Evolutionary conservation across 2,888 invertebrate species (phyloP).

Genomic region (Lumbricus terrestris): DNA sequence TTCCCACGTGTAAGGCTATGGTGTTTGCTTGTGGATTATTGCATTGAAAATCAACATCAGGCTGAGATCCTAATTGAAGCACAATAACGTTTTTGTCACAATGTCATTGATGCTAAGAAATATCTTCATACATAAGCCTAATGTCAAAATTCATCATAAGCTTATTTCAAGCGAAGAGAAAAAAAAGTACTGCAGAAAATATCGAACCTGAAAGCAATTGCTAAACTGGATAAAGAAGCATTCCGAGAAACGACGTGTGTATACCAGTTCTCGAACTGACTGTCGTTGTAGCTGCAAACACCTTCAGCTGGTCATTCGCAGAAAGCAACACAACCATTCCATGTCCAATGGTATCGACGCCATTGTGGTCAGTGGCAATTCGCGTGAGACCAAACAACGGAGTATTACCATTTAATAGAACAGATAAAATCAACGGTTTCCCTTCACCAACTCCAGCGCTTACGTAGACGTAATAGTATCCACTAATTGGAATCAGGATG

Average conservation of each 20-base stretch:
- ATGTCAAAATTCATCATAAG: too few relatives aligned
- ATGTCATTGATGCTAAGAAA: too few relatives aligned
- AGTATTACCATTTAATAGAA: slow-evolving; percentile 8
- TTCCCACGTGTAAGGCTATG: too few relatives aligned
- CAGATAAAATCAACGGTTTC: not conserved
- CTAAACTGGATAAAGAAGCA: not conserved
- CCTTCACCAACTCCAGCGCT: slow-evolving; percentile 22
- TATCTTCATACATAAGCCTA: too few relatives aligned
- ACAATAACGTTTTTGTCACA: too few relatives aligned
- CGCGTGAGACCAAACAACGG: slow-evolving; percentile 25
- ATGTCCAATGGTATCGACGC: slow-evolving; percentile 27
- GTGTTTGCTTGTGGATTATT: too few relatives aligned
- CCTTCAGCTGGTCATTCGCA: slow-evolving; percentile 20
- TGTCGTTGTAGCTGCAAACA: not conserved
- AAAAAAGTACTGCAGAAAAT: too few relatives aligned
- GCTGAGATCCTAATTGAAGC: too few relatives aligned
- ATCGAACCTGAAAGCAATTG: too few relatives aligned
- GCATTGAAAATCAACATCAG: too few relatives aligned
- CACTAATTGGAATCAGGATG: slow-evolving; percentile 18
- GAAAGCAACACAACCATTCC: slow-evolving; percentile 26
- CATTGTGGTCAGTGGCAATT: slow-evolving; percentile 22
- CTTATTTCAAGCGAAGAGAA: too few relatives aligned
- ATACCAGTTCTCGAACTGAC: slow-evolving; percentile 21
- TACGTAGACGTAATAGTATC: slow-evolving; percentile 32
- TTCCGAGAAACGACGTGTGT: slow-evolving; percentile 33